Evolutionary conservation across 2,113 vertebrate species (phyloP), one percentile per base, ranked within the genome.

Genomic region (Gambusia holbrooki): DNA sequence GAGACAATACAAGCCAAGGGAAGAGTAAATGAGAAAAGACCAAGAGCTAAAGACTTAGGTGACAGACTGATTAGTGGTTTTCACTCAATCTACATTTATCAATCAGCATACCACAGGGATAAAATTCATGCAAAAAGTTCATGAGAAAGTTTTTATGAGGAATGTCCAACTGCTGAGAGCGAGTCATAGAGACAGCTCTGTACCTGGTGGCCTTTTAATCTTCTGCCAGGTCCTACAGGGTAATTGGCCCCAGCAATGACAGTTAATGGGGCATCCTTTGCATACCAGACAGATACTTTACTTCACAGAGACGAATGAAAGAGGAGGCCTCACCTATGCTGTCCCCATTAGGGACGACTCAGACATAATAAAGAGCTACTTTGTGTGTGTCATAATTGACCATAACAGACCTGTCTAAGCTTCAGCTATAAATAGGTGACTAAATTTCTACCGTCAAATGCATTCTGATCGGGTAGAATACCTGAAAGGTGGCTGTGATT

Each of bases 161-260:
- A 90, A 90, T 88, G 82, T 79, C 32, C 14, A 62, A 62, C 35
- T 72, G 40, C 40, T 71, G 71, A 67, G 58, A 14, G 73, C 54
- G 78, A 33, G 79, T 77, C 79, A 75, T 58, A 76, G 17, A 80
- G 68, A 73, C 73, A 69, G 72, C 75, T 80, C 62, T 70, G 67
- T 81, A 80, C 78, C 82, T 87, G 82, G 19, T 87, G 73, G 80
- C 74, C 73, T 88, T 37, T 86, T 87, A 81, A 86, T 91, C 90
- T 85, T 14, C 15, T 87, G 84, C 88, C 90, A 91, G 83, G 77
- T 81, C 80, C 78, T 84, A 79, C 73, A 19, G 33, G 74, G 84
- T 89, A 93, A 91, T 88, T 89, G 87, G 86, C 72, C 86, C 61
- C 60, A 81, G 81, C 88, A 90, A 84, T 86, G 90, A 93, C 84